Evolutionary conservation across 35 echinoderm and acorn worm species (phyloP).

Genomic region (Acanthaster planci): DNA sequence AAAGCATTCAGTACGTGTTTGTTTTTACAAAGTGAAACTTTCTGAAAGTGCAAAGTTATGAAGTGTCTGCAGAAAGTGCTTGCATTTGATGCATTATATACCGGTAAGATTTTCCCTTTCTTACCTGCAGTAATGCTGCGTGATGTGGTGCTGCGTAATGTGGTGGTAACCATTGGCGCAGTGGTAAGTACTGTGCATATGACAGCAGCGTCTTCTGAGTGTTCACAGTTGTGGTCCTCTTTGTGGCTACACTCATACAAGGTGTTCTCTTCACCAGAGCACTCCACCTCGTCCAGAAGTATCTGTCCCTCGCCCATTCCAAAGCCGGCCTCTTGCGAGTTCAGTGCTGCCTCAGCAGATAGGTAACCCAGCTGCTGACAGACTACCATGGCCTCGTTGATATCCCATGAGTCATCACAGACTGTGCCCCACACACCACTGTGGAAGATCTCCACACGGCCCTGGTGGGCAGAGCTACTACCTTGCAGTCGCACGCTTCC

Average conservation of each 20-base stretch:
- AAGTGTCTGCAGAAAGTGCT: no score
- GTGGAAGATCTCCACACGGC: background rate
- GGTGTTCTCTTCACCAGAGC: background rate
- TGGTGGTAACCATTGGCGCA: background rate
- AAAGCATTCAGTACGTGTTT: no score
- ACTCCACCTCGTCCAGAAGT: conserved; percentile 5
- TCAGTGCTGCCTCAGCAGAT: background rate
- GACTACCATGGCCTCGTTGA: background rate
- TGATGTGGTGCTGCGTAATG: no score
- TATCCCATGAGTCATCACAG: conserved; percentile 19
- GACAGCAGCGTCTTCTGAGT: conserved; percentile 45
- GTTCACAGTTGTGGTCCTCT: conserved; percentile 33
- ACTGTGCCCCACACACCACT: background rate
- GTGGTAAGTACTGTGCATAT: background rate
- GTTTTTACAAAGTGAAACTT: no score
- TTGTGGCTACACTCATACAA: background rate
- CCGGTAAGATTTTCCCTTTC: no score
- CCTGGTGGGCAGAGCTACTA: background rate
- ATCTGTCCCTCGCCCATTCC: background rate
- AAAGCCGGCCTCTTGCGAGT: background rate
- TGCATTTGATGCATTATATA: no score
- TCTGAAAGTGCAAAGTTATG: no score
- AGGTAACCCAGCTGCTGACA: background rate
- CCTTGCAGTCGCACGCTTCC: background rate
- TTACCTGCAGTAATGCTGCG: no score